A percentile compares a stretch with the other conserved stretches of the same genome.
Evolutionary conservation across 2,797 vertebrate genomes (phyloP).

Genomic region (Spea hammondii): DNA sequence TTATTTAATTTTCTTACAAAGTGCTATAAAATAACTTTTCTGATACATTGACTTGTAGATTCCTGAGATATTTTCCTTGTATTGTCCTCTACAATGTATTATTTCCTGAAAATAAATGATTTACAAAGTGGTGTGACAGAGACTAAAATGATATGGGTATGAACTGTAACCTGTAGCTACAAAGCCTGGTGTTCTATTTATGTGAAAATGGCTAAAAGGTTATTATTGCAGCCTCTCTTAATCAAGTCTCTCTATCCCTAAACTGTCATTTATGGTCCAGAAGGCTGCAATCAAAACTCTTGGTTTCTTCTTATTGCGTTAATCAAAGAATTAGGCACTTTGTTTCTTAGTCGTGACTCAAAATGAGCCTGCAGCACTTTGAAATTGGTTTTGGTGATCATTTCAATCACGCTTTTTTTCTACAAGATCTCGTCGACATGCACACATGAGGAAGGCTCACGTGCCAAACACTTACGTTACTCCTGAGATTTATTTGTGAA

Average conservation of each 20-base stretch:
- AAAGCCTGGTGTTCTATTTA: slow-evolving; percentile 29
- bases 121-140: slow-evolving; percentile 22
- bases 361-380: slow-evolving; percentile 68
- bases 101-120: slow-evolving; percentile 25
- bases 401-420: slow-evolving; percentile 66
- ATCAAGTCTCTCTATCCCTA: slow-evolving; percentile 58
- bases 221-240: slow-evolving; percentile 40
- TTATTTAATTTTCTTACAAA: too few relatives aligned
- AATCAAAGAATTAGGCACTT: slow-evolving; percentile 71
- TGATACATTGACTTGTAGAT: neutral
- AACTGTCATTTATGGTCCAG: slow-evolving; percentile 63
- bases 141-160: slow-evolving; percentile 31
- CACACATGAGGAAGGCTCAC: slow-evolving; percentile 60
- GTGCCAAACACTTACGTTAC: slow-evolving; percentile 59
- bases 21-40: too few relatives aligned
- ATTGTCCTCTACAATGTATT: slow-evolving; percentile 9
- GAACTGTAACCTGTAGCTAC: slow-evolving; percentile 36
- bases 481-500: slow-evolving; percentile 53
- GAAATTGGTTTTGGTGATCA: slow-evolving; percentile 70
- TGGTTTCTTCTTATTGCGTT: slow-evolving; percentile 67
- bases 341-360: slow-evolving; percentile 72
- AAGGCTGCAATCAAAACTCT: slow-evolving; percentile 69
- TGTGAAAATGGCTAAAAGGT: slow-evolving; percentile 40
- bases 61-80: neutral
- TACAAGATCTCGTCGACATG: slow-evolving; percentile 61